Conservation (phyloP, 2,113 vertebrate genomes). For the Corydoras maculifer region DNA sequence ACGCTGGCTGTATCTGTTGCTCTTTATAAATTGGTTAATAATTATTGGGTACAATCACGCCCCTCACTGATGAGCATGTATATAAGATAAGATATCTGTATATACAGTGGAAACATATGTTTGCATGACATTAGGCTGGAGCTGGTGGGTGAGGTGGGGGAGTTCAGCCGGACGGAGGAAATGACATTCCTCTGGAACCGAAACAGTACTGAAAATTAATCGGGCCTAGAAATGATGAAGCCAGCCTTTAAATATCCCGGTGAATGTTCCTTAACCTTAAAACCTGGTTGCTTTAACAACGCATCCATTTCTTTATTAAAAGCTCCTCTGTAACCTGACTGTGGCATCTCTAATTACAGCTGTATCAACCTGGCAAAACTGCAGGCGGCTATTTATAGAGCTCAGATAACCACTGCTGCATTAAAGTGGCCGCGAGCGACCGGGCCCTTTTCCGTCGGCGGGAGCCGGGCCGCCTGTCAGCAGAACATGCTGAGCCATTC, state of each 20-base stretch:
- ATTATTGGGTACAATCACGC: too few species aligned
- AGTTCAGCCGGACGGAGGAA: too few species aligned
- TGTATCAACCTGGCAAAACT: slow-evolving; percentile 43
- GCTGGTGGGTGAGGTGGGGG: too few species aligned
- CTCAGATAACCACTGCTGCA: slow-evolving; percentile 34
- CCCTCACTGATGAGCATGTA: too few species aligned
- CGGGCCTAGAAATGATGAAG: too few species aligned
- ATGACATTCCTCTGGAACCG: too few species aligned
- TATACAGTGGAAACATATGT: too few species aligned
- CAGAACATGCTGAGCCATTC: slow-evolving; percentile 3
- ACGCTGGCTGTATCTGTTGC: too few species aligned
- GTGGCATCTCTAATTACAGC: slow-evolving; percentile 44
- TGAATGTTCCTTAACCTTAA: slow-evolving; percentile 33
- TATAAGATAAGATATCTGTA: too few species aligned
- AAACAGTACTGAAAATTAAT: too few species aligned
- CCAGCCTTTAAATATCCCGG: slow-evolving; percentile 18
- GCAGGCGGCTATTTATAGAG: slow-evolving; percentile 42
- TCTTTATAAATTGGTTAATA: too few species aligned
- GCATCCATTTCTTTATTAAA: slow-evolving; percentile 30
- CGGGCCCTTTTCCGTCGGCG: slow-evolving; percentile 20
- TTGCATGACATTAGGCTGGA: too few species aligned
- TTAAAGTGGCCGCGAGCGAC: slow-evolving; percentile 39
- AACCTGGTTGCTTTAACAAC: slow-evolving; percentile 16
- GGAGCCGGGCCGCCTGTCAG: slow-evolving; percentile 29
- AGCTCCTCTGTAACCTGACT: slow-evolving; percentile 27